Conservation (phyloP, 1,140 invertebrate genomes). For the Atta texana region DNA sequence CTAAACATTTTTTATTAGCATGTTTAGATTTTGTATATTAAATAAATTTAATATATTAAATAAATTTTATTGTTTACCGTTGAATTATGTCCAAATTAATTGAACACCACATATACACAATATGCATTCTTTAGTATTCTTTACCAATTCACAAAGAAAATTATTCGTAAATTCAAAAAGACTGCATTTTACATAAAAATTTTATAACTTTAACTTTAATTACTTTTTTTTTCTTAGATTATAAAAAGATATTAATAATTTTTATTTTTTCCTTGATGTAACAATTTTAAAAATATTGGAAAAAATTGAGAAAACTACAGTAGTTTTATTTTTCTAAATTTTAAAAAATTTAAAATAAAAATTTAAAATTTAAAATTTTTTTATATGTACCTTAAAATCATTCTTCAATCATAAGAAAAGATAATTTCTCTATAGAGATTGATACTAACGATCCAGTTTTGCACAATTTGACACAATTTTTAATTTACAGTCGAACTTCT, state of each 20-base stretch:
- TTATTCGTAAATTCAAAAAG: neutral
- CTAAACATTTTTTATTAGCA: neutral
- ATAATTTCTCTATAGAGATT: neutral
- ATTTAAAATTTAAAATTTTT: too few relatives aligned
- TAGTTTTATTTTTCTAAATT: too few relatives aligned
- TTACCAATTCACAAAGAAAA: neutral
- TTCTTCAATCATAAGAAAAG: neutral
- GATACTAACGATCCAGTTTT: neutral
- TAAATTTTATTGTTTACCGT: neutral
- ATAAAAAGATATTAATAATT: neutral
- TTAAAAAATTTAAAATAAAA: too few relatives aligned
- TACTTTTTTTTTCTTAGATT: neutral
- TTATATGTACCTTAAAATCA: neutral
- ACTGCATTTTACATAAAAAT: neutral
- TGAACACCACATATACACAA: neutral
- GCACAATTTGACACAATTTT: neutral
- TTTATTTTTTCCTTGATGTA: too few relatives aligned
- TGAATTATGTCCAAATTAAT: slow-evolving; percentile 3
- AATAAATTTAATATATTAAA: neutral
- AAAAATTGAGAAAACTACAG: too few relatives aligned
- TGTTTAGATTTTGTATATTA: neutral
- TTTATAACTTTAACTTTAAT: neutral
- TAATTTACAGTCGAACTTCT: neutral
- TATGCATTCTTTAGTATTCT: neutral
- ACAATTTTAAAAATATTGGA: too few relatives aligned